Base-by-base conservation (phyloP, 2,888 invertebrate genomes). In the Sphecodes monilicornis region DNA sequence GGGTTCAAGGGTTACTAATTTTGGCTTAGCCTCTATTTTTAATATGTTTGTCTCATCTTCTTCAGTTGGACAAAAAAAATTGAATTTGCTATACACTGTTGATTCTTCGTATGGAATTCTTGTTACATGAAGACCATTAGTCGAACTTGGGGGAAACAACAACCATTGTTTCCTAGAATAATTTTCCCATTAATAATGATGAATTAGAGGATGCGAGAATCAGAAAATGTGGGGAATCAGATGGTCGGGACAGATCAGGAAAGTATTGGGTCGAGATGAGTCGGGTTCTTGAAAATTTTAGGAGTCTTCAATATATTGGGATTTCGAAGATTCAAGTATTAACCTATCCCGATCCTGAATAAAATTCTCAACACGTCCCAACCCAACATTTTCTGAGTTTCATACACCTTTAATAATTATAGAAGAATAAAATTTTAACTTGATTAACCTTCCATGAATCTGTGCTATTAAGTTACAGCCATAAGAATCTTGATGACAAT, bases 31-130 rank as follows among this genome's bases (percentile, higher is more conserved):
- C 94, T 95, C 87, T 22, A 95, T 93, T 60, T 82, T 93, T 84
- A 91, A 88, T 57, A 93, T 94, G 95, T 96, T 95, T 92, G 94
- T 94, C 90, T 96, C 96, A 84, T 95, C 95, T 43, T 95, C 94
- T 77, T 95, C 93, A 57, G 93, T 93, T 0, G 98, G 98, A 76
- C 96, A 96, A 90, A 97, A 97, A 91, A 98, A 97, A 94, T 98
- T 98, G 69, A 98, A 95, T 93, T 96, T 96, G 93, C 98, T 98
- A 94, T 98, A 99, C 13, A 99, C 96, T 94, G 98, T 99, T 0
- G 99, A 99, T 94, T 99, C 99, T 95, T 99, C 99, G 95, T 98
- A 99, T 0, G 99, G 99, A 75, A 99, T 96, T 93, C 99, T 96
- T 0, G 98, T 98, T 43, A 98, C 97, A 90, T 96, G 96, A 88